These are phyloP conservation scores for Drosophila eohydei DNA, from an alignment of 2,888 invertebrate species.

Conservation along the genomic window DNA sequence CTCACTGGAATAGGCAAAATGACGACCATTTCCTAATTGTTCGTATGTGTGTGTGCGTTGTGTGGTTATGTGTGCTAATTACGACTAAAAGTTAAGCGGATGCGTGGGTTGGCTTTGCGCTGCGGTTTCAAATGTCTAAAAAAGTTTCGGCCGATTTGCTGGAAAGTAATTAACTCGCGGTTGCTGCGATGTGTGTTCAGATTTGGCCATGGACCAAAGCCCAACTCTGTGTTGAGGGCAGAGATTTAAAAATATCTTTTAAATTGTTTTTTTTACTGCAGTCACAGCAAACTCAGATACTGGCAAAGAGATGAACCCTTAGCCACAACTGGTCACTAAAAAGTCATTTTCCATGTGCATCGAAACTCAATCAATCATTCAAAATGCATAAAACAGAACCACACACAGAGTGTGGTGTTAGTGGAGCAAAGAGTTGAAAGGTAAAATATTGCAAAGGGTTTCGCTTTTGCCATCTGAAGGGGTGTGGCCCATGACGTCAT, in stretches of 20 bases:
- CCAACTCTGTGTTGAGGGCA: neutral
- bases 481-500: conserved; percentile 23
- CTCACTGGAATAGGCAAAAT: neutral
- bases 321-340: conserved; percentile 28
- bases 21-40: neutral
- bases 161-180: conserved; percentile 9
- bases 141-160: neutral
- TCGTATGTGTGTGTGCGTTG: neutral
- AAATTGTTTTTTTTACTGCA: neutral
- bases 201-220: neutral
- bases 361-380: conserved; percentile 72
- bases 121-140: conserved; percentile 10
- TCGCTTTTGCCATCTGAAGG: conserved; percentile 16
- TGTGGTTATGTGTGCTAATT: conserved; percentile 4
- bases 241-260: neutral
- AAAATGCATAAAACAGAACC: conserved; percentile 46
- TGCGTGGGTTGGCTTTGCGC: neutral
- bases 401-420: conserved; percentile 1
- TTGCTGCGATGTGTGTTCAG: neutral
- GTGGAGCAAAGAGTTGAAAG: conserved; percentile 5
- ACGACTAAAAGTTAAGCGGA: neutral
- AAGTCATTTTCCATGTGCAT: conserved; percentile 56
- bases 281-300: neutral
- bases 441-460: conserved; percentile 3
- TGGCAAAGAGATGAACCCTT: neutral